A percentile compares a stretch with the other conserved stretches of the same genome.
Conservation (phyloP, 2,888 invertebrate species). For the Rambutsinella grinnellia region DNA sequence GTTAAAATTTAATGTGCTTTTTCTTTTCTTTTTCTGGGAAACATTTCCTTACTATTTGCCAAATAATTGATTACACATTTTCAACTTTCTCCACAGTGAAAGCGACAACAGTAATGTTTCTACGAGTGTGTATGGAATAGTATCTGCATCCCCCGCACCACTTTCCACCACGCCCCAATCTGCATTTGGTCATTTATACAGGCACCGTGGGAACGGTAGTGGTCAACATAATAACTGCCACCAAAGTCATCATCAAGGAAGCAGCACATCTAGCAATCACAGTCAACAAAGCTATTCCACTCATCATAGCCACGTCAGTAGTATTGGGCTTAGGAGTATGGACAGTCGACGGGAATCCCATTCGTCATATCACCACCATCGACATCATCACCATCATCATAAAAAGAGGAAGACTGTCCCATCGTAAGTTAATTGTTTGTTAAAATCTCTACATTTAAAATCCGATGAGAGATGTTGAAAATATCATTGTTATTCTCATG, state of each 20-base stretch:
- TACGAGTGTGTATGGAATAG: slow-evolving; percentile 44
- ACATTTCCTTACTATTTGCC: too few relatives aligned
- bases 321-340: slow-evolving; percentile 41
- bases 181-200: slow-evolving; percentile 32
- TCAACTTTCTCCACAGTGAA: slow-evolving; percentile 32
- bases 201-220: slow-evolving; percentile 26
- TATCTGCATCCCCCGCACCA: slow-evolving; percentile 27
- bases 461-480: too few relatives aligned
- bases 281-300: slow-evolving; percentile 40
- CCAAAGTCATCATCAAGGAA: slow-evolving; percentile 32
- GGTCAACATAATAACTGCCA: slow-evolving; percentile 12
- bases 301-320: slow-evolving; percentile 34
- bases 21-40: too few relatives aligned
- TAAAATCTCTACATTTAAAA: too few relatives aligned
- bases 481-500: too few relatives aligned
- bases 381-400: slow-evolving; percentile 29
- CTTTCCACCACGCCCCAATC: slow-evolving; percentile 25
- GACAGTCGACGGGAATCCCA: slow-evolving; percentile 35
- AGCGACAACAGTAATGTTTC: slow-evolving; percentile 47
- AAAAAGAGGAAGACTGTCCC: slow-evolving; percentile 43
- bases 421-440: slow-evolving; percentile 26
- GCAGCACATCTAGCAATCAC: slow-evolving; percentile 36
- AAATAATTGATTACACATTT: too few relatives aligned
- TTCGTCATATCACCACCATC: slow-evolving; percentile 27
- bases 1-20: too few relatives aligned